phyloP scores from a whole-genome alignment of 2,888 invertebrate genomes.

The Odontocerum albicorne region DNA sequence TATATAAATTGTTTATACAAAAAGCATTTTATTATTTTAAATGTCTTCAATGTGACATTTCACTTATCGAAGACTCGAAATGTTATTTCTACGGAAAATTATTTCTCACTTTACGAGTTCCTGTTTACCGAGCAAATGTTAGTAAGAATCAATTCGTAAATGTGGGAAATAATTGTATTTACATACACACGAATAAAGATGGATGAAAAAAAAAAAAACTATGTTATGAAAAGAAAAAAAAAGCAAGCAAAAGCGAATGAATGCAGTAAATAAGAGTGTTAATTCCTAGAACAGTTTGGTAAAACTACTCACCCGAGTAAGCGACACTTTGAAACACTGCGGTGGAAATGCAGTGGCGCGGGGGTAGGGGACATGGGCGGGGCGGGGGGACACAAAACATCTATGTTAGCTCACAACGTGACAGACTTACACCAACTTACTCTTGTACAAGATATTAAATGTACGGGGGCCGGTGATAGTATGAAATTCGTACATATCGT shows the following conservation, averaged over 20 bases:
- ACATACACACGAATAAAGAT: background rate
- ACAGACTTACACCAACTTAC: slow-evolving; percentile 18
- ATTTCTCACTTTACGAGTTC: too few species aligned
- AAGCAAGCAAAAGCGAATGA: background rate
- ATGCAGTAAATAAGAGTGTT: background rate
- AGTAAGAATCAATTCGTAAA: too few species aligned
- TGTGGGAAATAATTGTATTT: too few species aligned
- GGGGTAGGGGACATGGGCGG: slow-evolving; percentile 18
- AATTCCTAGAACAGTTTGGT: background rate
- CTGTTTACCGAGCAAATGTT: too few species aligned
- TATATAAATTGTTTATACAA: too few species aligned
- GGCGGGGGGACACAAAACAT: slow-evolving; percentile 44
- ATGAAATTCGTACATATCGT: too few species aligned
- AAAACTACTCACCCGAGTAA: slow-evolving; percentile 83
- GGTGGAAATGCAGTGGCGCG: slow-evolving; percentile 26
- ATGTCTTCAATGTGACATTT: too few species aligned
- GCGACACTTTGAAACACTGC: slow-evolving; percentile 96
- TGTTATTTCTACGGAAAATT: too few species aligned
- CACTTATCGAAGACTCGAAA: too few species aligned
- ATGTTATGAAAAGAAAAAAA: background rate
- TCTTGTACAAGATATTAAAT: too few species aligned
- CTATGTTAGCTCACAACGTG: slow-evolving; percentile 30
- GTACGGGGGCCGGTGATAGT: too few species aligned
- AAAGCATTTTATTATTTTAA: too few species aligned
- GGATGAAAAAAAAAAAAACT: background rate